phyloP scores from a whole-genome alignment of 1,140 invertebrate species.

The Diorhabda elongata region DNA sequence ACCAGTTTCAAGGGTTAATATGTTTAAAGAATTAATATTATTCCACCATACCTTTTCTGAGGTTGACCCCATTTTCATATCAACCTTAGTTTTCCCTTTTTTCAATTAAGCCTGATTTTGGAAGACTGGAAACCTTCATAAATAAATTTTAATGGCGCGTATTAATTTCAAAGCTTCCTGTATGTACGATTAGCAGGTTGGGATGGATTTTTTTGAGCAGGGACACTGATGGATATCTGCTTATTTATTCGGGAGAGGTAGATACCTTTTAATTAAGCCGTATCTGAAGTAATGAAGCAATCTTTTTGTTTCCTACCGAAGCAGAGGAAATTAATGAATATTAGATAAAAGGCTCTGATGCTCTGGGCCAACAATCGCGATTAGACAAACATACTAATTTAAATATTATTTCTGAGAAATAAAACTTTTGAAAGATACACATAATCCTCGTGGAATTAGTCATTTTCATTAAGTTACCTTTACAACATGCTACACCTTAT shows the following conservation, averaged over 20 bases:
- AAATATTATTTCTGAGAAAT: neutral
- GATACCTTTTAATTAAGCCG: neutral
- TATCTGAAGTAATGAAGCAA: slow-evolving; percentile 2
- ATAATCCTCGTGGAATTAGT: too few relatives aligned
- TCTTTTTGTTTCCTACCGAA: slow-evolving; percentile 2
- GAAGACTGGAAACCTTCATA: slow-evolving; percentile 2
- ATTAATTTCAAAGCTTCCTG: slow-evolving; percentile 2
- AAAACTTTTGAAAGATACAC: neutral
- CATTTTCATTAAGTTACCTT: too few relatives aligned
- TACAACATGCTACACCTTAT: too few relatives aligned
- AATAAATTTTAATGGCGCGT: slow-evolving; percentile 2
- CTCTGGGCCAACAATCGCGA: neutral
- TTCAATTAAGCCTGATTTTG: neutral
- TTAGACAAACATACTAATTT: neutral
- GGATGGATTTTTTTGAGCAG: slow-evolving; percentile 1
- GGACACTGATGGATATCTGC: slow-evolving; percentile 1
- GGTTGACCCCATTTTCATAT: neutral
- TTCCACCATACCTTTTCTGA: neutral
- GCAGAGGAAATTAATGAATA: neutral
- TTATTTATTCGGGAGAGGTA: slow-evolving; percentile 1
- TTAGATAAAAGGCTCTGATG: neutral
- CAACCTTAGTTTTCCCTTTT: neutral
- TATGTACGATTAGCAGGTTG: slow-evolving; percentile 2
- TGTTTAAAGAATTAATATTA: too few relatives aligned
- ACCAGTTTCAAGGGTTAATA: too few relatives aligned